Evolutionary conservation across 2,888 invertebrate genomes (phyloP).

Genomic region (Drosophila barbarae): DNA sequence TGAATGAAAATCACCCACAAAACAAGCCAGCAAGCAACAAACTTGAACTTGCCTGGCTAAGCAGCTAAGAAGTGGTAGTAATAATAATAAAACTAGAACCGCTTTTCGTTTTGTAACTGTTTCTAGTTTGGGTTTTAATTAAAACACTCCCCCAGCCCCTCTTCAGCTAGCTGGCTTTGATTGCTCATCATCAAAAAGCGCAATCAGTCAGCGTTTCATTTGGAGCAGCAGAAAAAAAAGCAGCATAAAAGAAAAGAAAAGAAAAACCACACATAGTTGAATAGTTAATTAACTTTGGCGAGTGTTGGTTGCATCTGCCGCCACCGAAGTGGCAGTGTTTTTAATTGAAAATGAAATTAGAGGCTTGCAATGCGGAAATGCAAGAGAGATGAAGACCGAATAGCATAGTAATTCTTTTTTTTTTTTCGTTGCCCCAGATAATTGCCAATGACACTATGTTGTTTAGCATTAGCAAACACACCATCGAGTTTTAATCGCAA

Average conservation of each 20-base stretch:
- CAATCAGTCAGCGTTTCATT: slow-evolving; percentile 58
- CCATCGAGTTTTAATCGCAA: slow-evolving; percentile 27
- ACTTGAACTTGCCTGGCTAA: slow-evolving; percentile 70
- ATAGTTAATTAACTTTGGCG: slow-evolving; percentile 67
- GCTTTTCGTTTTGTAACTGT: slow-evolving; percentile 68
- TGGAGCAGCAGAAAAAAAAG: slow-evolving; percentile 24
- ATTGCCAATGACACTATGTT: slow-evolving; percentile 39
- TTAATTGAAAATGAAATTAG: slow-evolving; percentile 66
- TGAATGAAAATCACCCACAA: slow-evolving; percentile 29
- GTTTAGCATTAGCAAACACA: slow-evolving; percentile 22
- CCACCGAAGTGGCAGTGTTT: slow-evolving; percentile 35
- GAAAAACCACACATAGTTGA: slow-evolving; percentile 34
- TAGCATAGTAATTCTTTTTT: background rate
- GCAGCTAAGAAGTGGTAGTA: slow-evolving; percentile 32
- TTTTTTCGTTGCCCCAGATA: slow-evolving; percentile 23
- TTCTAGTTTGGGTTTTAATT: slow-evolving; percentile 64
- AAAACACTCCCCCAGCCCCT: slow-evolving; percentile 34
- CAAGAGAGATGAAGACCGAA: slow-evolving; percentile 16
- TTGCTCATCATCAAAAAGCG: slow-evolving; percentile 39
- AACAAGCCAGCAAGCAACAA: slow-evolving; percentile 36
- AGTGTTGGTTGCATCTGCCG: slow-evolving; percentile 52
- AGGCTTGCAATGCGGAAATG: slow-evolving; percentile 60
- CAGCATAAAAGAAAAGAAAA: background rate
- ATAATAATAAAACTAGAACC: slow-evolving; percentile 35
- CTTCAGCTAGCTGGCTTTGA: background rate